A percentile compares a stretch with the other conserved stretches of the same genome.
Evolutionary conservation across 37 sponge, comb jelly and placozoan genomes (phyloP).

Genomic region (Lycopodina hypogea): DNA sequence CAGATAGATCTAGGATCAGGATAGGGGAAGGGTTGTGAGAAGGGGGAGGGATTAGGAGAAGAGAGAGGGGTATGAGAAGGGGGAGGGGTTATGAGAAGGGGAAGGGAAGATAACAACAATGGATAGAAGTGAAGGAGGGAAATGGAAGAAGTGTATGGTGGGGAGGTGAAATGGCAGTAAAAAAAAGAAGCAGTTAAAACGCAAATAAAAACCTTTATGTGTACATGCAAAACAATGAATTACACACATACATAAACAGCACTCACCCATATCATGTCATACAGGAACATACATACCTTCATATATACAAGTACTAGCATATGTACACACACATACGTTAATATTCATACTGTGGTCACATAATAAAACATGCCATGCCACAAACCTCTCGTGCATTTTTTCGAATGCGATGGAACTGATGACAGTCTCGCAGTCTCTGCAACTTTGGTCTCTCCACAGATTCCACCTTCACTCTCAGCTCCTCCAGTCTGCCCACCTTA

Average conservation of each 20-base stretch:
- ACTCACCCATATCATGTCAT: no score
- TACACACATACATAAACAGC: no score
- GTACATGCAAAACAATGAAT: no score
- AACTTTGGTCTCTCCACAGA: conserved; percentile 7
- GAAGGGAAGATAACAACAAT: background rate
- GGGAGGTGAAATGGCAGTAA: background rate
- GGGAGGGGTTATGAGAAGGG: background rate
- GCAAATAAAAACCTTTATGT: no score
- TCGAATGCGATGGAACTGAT: conserved; percentile 25
- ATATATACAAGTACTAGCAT: no score
- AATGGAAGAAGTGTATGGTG: background rate
- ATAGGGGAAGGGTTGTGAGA: background rate
- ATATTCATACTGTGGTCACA: no score
- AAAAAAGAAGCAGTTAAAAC: no score
- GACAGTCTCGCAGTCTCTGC: conserved; percentile 22
- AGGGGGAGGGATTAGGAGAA: background rate
- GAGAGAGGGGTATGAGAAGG: background rate
- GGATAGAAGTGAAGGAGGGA: background rate
- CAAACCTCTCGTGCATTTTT: conserved; percentile 27
- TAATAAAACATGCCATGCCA: no score
- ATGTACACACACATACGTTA: no score
- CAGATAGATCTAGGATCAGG: background rate
- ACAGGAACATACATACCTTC: no score
- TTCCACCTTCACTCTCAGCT: background rate
- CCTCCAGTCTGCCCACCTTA: conserved; percentile 6